Percentiles rank a stretch among this genome's conserved stretches.
These are phyloP conservation scores for Oxytorus armatus DNA, from an alignment of 2,888 invertebrate species.

Conservation along the genomic window DNA sequence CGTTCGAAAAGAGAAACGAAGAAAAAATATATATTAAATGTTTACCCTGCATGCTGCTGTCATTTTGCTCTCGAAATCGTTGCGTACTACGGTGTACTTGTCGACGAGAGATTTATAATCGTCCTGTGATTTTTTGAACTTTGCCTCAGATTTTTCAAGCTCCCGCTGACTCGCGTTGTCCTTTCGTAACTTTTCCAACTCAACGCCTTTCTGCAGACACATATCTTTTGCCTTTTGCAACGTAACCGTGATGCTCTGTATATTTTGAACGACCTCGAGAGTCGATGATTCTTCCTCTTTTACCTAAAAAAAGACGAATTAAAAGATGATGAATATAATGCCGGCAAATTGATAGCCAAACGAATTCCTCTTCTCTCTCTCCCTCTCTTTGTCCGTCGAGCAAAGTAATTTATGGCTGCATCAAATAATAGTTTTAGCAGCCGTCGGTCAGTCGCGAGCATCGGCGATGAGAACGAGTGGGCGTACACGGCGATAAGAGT, in stretches of 20 bases:
- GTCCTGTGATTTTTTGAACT: conserved; percentile 97
- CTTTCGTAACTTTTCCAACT: conserved; percentile 95
- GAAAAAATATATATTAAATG: conserved; percentile 21
- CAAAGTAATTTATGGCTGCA: not conserved
- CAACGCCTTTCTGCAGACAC: conserved; percentile 93
- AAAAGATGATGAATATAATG: not conserved
- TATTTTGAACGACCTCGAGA: conserved; percentile 93
- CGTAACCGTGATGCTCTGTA: conserved; percentile 94
- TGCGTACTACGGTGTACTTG: conserved; percentile 95
- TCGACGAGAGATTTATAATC: conserved; percentile 96
- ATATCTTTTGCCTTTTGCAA: conserved; percentile 97
- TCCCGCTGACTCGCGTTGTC: conserved; percentile 96
- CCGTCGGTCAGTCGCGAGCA: conserved; percentile 13
- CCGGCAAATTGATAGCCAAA: not conserved
- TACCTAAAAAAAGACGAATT: conserved; percentile 85
- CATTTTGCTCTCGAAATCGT: conserved; percentile 98
- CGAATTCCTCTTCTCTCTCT: not conserved
- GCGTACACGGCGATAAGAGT: conserved; percentile 60
- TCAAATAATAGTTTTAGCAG: conserved; percentile 7
- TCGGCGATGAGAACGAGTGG: conserved; percentile 50
- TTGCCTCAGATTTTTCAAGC: conserved; percentile 96
- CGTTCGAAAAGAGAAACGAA: not conserved
- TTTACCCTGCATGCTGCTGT: conserved; percentile 93
- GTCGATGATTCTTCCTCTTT: conserved; percentile 98
- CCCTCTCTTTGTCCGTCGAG: not conserved